Base-by-base conservation (phyloP, 2,113 vertebrate species). In the Cariama cristata region DNA sequence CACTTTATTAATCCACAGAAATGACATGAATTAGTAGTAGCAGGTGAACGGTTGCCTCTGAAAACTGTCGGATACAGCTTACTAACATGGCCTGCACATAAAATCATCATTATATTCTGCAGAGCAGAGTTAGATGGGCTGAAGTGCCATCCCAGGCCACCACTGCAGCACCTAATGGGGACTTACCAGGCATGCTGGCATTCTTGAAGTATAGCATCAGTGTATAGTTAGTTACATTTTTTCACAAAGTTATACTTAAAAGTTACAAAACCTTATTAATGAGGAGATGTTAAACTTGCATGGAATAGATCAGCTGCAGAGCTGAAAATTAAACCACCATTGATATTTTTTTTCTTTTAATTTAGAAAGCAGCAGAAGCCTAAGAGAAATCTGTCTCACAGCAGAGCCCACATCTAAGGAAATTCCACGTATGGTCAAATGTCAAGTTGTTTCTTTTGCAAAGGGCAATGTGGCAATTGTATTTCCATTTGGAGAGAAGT, bases 401-500 rank as follows among this genome's bases (percentile, higher is more conserved):
- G 85, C 84, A 93, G 53, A 88, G 50, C 67, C 69, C 69, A 55
- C 66, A 82, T 67, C 38, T 66, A 44, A 91, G 92, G 47, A 97
- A 93, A 82, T 85, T 95, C 80, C 73, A 79, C 4, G 1, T 82
- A 73, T 49, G 89, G 90, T 69, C 92, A 97, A 91, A 93, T 82
- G 73, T 75, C 82, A 87, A 30, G 47, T 55, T 93, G 83, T 72
- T 94, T 95, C 79, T 93, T 72, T 64, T 50, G 33, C 66, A 81
- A 86, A 94, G 93, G 79, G 66, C 73, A 94, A 28, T 75, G 82
- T 85, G 56, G 75, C 81, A 88, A 83, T 72, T 3, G 1, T 53
- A 62, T 95, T 97, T 95, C 93, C 87, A 90, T 80, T 86, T 69
- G 52, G 79, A 87, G 63, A 79, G n/a, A 88, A 76, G 60, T 26